Evolutionary conservation across 2,797 vertebrate species (phyloP).

Genomic region (Distichodus sexfasciatus): DNA sequence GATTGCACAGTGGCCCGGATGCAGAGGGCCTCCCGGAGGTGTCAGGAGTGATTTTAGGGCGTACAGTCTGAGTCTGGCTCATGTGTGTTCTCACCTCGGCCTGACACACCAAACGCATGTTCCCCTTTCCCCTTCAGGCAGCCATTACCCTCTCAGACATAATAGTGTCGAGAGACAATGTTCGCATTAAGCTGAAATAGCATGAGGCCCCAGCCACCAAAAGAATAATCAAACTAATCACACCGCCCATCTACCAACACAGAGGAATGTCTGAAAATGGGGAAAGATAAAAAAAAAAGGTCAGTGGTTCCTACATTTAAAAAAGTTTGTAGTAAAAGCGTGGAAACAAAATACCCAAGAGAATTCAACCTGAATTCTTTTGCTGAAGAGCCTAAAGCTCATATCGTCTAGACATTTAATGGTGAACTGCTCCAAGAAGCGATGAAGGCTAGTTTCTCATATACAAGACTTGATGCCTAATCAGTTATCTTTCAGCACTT

Average conservation of each 20-base stretch:
- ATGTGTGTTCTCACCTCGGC: constrained; percentile 79
- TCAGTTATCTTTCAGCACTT: constrained; percentile 33
- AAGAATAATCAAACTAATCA: constrained; percentile 60
- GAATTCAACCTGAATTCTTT: no score
- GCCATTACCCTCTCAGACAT: constrained; percentile 77
- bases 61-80: constrained; percentile 65
- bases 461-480: constrained; percentile 22
- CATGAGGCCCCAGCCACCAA: constrained; percentile 59
- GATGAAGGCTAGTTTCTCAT: no score
- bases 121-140: constrained; percentile 65
- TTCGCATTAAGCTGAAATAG: constrained; percentile 69
- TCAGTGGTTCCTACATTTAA: not conserved
- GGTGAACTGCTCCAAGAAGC: no score
- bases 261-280: constrained; percentile 27
- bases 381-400: constrained; percentile 1
- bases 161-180: constrained; percentile 79
- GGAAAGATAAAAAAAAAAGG: not conserved
- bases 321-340: not conserved
- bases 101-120: constrained; percentile 72
- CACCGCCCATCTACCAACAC: constrained; percentile 35
- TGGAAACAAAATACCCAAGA: no score
- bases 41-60: constrained; percentile 54
- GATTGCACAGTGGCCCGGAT: constrained; percentile 71
- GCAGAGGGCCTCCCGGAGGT: constrained; percentile 72
- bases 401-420: no score